Conservation (phyloP, 2,797 vertebrate species). For the Sphenodon punctatus region DNA sequence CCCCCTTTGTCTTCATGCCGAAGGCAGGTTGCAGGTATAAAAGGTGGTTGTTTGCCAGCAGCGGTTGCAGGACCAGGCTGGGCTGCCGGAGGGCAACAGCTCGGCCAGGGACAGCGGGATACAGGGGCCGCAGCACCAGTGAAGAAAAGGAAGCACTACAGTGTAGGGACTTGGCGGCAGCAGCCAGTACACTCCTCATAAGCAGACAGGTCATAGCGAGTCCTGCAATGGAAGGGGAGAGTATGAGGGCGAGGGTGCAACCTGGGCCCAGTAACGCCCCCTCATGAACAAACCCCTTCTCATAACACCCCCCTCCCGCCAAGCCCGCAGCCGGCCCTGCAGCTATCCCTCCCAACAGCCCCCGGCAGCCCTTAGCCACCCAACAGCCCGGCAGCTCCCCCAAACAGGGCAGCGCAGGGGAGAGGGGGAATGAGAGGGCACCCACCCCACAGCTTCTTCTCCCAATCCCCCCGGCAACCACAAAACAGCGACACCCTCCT, state of each 20-base stretch:
- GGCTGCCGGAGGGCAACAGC: not conserved
- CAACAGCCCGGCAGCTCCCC: too few relatives aligned
- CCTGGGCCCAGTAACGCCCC: too few relatives aligned
- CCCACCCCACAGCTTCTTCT: accelerated
- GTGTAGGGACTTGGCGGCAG: slow-evolving; percentile 63
- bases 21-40: slow-evolving; percentile 50
- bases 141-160: slow-evolving; percentile 22
- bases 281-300: too few relatives aligned
- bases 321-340: too few relatives aligned
- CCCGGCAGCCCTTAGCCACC: not conserved
- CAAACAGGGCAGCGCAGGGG: too few relatives aligned
- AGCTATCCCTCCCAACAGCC: not conserved
- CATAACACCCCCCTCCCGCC: not conserved
- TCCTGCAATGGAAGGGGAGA: not conserved
- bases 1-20: slow-evolving; percentile 87
- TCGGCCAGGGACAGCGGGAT: not conserved
- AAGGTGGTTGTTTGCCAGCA: slow-evolving; percentile 30
- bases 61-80: not conserved
- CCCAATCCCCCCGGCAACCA: accelerated
- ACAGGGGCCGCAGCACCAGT: slow-evolving; percentile 54
- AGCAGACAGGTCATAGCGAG: slow-evolving; percentile 78
- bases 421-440: accelerated
- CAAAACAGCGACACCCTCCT: accelerated
- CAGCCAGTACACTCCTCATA: slow-evolving; percentile 60
- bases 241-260: too few relatives aligned